Percentiles rank a stretch among this genome's conserved stretches.
Conservation (phyloP, 2,113 vertebrate genomes). For the Trogon surrucura region DNA sequence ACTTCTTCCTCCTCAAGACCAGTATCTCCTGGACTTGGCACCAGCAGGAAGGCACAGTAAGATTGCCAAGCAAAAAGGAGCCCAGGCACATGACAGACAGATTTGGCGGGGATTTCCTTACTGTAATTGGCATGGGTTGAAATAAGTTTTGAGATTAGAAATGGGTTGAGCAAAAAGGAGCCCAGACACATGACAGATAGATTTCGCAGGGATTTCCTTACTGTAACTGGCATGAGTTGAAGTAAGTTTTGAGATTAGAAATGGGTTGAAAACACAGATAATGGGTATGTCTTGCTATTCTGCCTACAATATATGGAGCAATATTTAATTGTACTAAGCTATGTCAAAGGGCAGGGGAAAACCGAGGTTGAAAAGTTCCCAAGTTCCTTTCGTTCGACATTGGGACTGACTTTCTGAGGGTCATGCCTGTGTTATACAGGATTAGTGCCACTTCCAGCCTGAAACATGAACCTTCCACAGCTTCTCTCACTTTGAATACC, state of each 20-base stretch:
- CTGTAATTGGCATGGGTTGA: neutral
- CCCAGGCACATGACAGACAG: neutral
- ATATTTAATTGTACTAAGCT: neutral
- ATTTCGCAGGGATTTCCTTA: neutral
- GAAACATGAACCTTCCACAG: neutral
- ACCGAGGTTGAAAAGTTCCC: neutral
- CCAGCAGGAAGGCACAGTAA: neutral
- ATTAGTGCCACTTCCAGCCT: neutral
- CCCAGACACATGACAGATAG: neutral
- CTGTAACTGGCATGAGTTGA: neutral
- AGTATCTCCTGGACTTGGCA: neutral
- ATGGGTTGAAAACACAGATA: neutral
- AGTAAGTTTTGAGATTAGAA: neutral
- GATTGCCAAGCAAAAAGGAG: neutral
- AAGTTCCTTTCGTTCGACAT: neutral
- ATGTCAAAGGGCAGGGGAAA: neutral
- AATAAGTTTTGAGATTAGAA: neutral
- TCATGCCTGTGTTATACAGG: neutral
- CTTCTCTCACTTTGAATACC: neutral
- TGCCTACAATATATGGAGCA: neutral
- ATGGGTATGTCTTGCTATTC: neutral
- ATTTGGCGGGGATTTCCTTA: neutral
- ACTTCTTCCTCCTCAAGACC: neutral
- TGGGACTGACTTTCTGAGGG: neutral
- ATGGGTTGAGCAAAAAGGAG: neutral